Evolutionary conservation across 1,140 invertebrate species (phyloP).

Genomic region (Camponotus vicinus): DNA sequence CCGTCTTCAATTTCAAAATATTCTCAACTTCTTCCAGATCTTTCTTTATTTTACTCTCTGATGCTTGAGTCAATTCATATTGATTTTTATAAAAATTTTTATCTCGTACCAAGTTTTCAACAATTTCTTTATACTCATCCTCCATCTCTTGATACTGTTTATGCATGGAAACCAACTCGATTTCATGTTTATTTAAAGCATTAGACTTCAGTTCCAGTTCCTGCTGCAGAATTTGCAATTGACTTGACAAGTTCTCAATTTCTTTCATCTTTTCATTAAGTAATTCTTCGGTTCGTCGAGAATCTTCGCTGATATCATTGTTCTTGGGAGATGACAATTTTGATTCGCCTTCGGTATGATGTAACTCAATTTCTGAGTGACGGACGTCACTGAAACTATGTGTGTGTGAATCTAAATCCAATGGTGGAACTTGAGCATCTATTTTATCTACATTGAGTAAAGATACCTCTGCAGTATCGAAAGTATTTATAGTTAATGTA

Average conservation of each 20-base stretch:
- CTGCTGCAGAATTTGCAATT: slow-evolving; percentile 85
- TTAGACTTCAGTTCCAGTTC: slow-evolving; percentile 86
- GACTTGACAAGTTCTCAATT: slow-evolving; percentile 85
- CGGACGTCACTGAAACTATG: slow-evolving; percentile 61
- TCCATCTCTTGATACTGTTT: slow-evolving; percentile 87
- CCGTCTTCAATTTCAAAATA: slow-evolving; percentile 86
- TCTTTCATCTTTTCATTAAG: slow-evolving; percentile 60
- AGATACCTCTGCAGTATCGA: slow-evolving; percentile 54
- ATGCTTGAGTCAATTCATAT: slow-evolving; percentile 85
- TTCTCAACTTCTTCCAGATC: slow-evolving; percentile 87
- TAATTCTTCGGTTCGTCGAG: slow-evolving; percentile 35
- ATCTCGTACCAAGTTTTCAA: slow-evolving; percentile 86
- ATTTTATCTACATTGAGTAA: slow-evolving; percentile 67
- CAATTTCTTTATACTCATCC: slow-evolving; percentile 86
- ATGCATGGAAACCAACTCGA: slow-evolving; percentile 87
- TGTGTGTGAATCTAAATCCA: slow-evolving; percentile 74
- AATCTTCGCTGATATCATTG: slow-evolving; percentile 29
- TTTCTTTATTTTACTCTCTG: slow-evolving; percentile 87
- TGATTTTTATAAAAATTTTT: slow-evolving; percentile 88
- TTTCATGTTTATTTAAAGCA: slow-evolving; percentile 86
- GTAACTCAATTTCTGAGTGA: slow-evolving; percentile 46
- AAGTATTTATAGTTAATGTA: slow-evolving; percentile 20
- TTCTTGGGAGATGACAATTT: slow-evolving; percentile 48
- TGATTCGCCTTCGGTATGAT: slow-evolving; percentile 30
- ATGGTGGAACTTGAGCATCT: slow-evolving; percentile 70